These are phyloP conservation scores for Apotomis betuletana DNA, from an alignment of 2,888 invertebrate genomes.

Conservation along the genomic window DNA sequence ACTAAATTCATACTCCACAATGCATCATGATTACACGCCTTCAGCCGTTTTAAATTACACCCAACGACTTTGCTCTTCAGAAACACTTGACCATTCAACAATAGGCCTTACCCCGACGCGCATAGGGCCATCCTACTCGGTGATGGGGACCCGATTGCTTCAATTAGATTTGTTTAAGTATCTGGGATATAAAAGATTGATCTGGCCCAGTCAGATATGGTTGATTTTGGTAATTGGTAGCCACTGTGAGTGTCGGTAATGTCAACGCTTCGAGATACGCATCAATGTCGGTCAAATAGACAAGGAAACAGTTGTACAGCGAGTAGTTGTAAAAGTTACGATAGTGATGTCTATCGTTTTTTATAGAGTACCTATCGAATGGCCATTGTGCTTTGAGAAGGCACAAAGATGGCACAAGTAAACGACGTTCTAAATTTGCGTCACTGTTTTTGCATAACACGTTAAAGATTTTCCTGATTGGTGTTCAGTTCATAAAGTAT, in stretches of 20 bases:
- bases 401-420: neutral
- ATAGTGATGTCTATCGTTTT: neutral
- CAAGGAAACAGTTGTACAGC: slow-evolving; percentile 1
- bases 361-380: neutral
- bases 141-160: slow-evolving; percentile 41
- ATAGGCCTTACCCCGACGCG: slow-evolving; percentile 20
- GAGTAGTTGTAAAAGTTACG: slow-evolving; percentile 20
- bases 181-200: slow-evolving; percentile 55
- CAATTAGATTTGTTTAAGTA: slow-evolving; percentile 50
- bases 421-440: neutral
- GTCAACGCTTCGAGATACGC: slow-evolving; percentile 30
- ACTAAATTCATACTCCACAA: slow-evolving; percentile 58
- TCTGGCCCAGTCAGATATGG: slow-evolving; percentile 47
- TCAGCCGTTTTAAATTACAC: slow-evolving; percentile 58
- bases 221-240: slow-evolving; percentile 53
- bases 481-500: slow-evolving; percentile 4
- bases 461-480: slow-evolving; percentile 5
- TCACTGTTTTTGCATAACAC: neutral
- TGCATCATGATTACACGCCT: slow-evolving; percentile 60
- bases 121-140: neutral
- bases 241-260: slow-evolving; percentile 38
- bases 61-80: slow-evolving; percentile 45
- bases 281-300: slow-evolving; percentile 21
- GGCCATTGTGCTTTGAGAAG: neutral
- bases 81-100: slow-evolving; percentile 25